These are phyloP conservation scores for Diglossa cyanea DNA, from an alignment of 2,797 vertebrate species.

Conservation along the genomic window DNA sequence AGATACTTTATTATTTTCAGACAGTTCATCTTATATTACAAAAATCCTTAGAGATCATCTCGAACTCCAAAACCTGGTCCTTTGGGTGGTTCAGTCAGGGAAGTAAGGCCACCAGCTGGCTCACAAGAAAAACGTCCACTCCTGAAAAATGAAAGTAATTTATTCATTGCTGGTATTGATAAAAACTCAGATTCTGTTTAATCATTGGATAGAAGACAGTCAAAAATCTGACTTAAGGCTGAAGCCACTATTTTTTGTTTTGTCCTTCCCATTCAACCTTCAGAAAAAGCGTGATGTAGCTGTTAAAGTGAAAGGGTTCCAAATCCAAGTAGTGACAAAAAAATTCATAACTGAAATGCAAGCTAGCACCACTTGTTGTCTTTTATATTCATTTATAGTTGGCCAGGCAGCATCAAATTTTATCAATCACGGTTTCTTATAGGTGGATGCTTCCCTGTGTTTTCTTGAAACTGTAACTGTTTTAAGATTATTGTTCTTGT, in stretches of 20 bases:
- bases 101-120: constrained; percentile 92
- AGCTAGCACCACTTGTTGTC: not conserved
- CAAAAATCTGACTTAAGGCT: not conserved
- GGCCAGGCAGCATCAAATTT: not conserved
- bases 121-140: constrained; percentile 94
- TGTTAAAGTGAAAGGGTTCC: not conserved
- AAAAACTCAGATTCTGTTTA: not conserved
- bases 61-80: constrained; percentile 93
- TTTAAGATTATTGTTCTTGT: not conserved
- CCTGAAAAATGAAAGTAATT: constrained; percentile 71
- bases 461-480: not conserved
- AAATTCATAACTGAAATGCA: not conserved
- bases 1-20: constrained; percentile 50
- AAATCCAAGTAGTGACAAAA: not conserved
- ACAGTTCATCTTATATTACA: constrained; percentile 22
- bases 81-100: constrained; percentile 88
- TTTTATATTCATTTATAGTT: not conserved
- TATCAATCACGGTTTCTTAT: not conserved
- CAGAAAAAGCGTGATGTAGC: not conserved
- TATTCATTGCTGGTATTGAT: not conserved
- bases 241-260: not conserved
- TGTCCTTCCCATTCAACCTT: not conserved
- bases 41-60: constrained; percentile 83
- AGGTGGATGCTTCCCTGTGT: not conserved
- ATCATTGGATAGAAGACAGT: not conserved